A percentile compares a stretch with the other conserved stretches of the same genome.
Conservation (phyloP, 2,113 vertebrate genomes). For the Equus quagga region DNA sequence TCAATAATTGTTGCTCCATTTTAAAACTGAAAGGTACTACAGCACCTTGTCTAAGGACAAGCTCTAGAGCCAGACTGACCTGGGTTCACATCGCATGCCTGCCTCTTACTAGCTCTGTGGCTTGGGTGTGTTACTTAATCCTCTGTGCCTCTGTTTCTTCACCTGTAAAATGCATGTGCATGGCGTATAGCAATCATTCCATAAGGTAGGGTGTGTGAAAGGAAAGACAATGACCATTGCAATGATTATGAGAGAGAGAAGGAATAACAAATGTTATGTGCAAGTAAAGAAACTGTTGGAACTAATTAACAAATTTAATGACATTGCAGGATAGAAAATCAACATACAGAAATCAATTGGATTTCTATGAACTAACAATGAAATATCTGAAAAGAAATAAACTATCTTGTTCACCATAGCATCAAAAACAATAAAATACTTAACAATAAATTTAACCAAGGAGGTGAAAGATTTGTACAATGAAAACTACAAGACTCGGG, state of each 20-base stretch:
- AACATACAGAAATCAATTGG: neutral
- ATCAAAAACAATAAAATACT: neutral
- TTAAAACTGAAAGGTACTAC: neutral
- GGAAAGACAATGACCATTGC: neutral
- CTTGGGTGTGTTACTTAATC: neutral
- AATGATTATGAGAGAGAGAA: neutral
- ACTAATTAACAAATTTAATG: neutral
- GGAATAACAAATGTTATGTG: neutral
- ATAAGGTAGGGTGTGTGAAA: neutral
- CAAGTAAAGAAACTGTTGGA: neutral
- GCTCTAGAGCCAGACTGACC: neutral
- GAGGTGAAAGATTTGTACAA: neutral
- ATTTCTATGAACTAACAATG: neutral
- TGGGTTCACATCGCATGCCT: neutral
- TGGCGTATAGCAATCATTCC: neutral
- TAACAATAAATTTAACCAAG: neutral
- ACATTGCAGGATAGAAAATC: neutral
- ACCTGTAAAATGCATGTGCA: neutral
- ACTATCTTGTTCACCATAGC: neutral
- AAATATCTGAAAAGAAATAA: neutral
- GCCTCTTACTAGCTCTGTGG: neutral
- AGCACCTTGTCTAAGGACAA: slow-evolving; percentile 1
- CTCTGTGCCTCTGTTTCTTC: neutral
- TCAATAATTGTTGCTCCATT: neutral
- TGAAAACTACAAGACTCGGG: neutral